Conservation (phyloP, 64 coral and sea anemone species). For the Actinia equina region DNA sequence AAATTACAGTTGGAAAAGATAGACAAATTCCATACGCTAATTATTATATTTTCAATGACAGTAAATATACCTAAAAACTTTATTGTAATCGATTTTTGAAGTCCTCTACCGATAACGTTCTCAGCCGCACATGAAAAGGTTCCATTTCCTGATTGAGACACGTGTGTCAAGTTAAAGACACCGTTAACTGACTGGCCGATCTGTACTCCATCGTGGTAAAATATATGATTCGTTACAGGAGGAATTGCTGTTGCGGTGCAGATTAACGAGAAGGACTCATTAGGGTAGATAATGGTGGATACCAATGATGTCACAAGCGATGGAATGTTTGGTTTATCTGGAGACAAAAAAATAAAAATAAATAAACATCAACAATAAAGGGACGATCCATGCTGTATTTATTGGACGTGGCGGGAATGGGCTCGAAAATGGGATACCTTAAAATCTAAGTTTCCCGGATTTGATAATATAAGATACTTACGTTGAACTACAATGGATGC, state of each 20-base stretch:
- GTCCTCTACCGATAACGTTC: conserved; percentile 36
- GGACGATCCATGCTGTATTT: too few species aligned
- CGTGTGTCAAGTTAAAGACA: conserved; percentile 24
- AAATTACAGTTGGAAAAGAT: too few species aligned
- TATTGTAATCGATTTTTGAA: conserved; percentile 8
- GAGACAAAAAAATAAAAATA: neutral
- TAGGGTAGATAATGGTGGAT: conserved; percentile 15
- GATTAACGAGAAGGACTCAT: conserved; percentile 28
- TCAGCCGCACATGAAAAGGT: conserved; percentile 41
- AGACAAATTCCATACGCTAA: too few species aligned
- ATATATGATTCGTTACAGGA: conserved; percentile 25
- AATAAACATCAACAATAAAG: too few species aligned
- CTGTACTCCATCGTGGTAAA: conserved; percentile 35
- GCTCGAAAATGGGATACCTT: too few species aligned
- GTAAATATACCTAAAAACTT: conserved; percentile 38
- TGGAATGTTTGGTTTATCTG: conserved; percentile 56
- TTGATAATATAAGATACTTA: conserved; percentile 1
- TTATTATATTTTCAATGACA: too few species aligned
- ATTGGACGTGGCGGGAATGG: too few species aligned
- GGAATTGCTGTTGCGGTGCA: conserved; percentile 51
- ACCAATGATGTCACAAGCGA: conserved; percentile 17
- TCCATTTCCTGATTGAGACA: conserved; percentile 5
- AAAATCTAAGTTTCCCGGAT: too few species aligned
- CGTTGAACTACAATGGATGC: conserved; percentile 30
- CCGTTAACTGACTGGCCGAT: conserved; percentile 27